phyloP scores from a whole-genome alignment of 1,140 invertebrate species.

The Apis mellifera region Amel_HAv3.1 CM009937.2:13512501-13513000 shows the following conservation, averaged over 20 bases:
- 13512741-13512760: constrained; percentile 22
- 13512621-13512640: not conserved
- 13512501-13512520: constrained; percentile 25
- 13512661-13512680: constrained; percentile 18
- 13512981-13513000: constrained; percentile 41
- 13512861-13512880: constrained; percentile 34
- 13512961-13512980: constrained; percentile 55
- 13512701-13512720: constrained; percentile 22
- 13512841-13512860: not conserved
- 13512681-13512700: constrained; percentile 44
- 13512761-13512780: constrained; percentile 36
- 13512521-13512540: constrained; percentile 28
- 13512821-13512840: constrained; percentile 26
- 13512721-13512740: constrained; percentile 15
- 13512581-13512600: constrained; percentile 23
- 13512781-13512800: constrained; percentile 8
- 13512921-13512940: not conserved
- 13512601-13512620: not conserved
- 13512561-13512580: constrained; percentile 32
- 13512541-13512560: constrained; percentile 24
- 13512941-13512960: constrained; percentile 41
- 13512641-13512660: no score
- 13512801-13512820: constrained; percentile 23
- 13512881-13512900: constrained; percentile 39
- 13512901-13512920: constrained; percentile 42